Evolutionary conservation across 2,113 vertebrate genomes (phyloP).

Genomic region (Bungarus multicinctus): DNA sequence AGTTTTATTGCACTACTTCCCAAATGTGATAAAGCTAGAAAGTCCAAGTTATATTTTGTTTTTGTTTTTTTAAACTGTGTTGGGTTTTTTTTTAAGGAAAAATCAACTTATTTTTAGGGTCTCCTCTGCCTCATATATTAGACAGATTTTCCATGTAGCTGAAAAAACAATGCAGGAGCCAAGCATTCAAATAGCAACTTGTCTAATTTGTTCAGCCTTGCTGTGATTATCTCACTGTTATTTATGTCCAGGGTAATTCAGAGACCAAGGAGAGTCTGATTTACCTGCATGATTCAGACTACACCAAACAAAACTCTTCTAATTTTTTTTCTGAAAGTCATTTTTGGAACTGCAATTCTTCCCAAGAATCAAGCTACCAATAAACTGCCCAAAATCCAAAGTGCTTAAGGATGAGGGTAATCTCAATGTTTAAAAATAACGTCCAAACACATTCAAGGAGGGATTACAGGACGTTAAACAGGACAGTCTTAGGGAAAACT

Average conservation of each 20-base stretch:
- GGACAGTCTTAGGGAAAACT: neutral
- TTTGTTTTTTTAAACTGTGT: neutral
- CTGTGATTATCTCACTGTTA: slow-evolving; percentile 42
- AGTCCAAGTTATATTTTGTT: neutral
- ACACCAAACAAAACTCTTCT: slow-evolving; percentile 39
- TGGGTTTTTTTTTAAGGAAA: slow-evolving; percentile 37
- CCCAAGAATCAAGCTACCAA: neutral
- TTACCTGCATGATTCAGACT: slow-evolving; percentile 27
- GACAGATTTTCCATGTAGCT: slow-evolving; percentile 31
- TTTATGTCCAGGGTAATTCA: slow-evolving; percentile 28
- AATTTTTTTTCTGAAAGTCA: slow-evolving; percentile 11
- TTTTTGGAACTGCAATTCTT: neutral
- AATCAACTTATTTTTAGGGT: slow-evolving; percentile 7
- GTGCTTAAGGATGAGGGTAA: neutral
- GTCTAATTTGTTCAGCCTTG: slow-evolving; percentile 34
- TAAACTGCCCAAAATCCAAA: too few relatives aligned
- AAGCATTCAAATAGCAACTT: slow-evolving; percentile 4
- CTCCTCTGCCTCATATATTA: slow-evolving; percentile 9
- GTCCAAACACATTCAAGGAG: neutral
- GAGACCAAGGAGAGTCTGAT: slow-evolving; percentile 33
- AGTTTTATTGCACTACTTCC: neutral
- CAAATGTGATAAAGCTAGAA: slow-evolving; percentile 15
- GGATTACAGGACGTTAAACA: neutral
- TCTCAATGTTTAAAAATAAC: neutral
- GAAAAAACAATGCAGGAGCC: slow-evolving; percentile 9